Evolutionary conservation across 2,888 invertebrate genomes (phyloP), one percentile per base, ranked within the genome.

Genomic region (Scaptomyza cyrtandrae): DNA sequence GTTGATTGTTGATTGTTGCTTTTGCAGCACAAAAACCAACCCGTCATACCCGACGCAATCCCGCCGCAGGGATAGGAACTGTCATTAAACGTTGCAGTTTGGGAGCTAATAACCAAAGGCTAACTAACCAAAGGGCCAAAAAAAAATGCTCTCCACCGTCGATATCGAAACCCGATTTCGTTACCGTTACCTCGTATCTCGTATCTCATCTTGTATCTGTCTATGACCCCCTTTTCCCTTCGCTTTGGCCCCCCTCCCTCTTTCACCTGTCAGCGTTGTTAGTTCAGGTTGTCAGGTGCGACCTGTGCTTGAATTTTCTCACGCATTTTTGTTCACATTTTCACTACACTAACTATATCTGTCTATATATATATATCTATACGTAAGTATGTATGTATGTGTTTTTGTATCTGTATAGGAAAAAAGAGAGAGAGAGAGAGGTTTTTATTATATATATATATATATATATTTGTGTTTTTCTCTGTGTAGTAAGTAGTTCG

Each of bases 271-370:
- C 46, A 39, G 45, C 57, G 29, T n/a, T 19, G 19, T 2, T 14
- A 9, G 2, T 1, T n/a, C 55, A n/a, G n/a, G 50, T 68, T 58
- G 66, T 61, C 87, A 85, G 85, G 75, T 85, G 84, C 60, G 62
- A 65, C 49, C 49, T 63, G 11, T 31, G 66, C 57, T 73, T 52
- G 54, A 53, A 76, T 85, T 89, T 85, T 85, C 85, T 85, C 85
- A 85, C 85, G 85, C 89, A 75, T 63, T 78, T 78, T 60, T 67
- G 52, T 43, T 50, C 57, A 72, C 62, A 62, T 75, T 60, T 69
- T 52, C 50, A 59, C 1, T 27, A 11, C 9, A n/a, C 9, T 5
- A 24, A 46, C 9, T 11, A 55, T 10, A 14, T 24, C 24, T 24
- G 3, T 24, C 24, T 24, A 24, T 24, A 24, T 24, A 3, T 24